These are phyloP conservation scores for Polydrusus tereticollis DNA, from an alignment of 2,888 invertebrate genomes.

Conservation along the genomic window DNA sequence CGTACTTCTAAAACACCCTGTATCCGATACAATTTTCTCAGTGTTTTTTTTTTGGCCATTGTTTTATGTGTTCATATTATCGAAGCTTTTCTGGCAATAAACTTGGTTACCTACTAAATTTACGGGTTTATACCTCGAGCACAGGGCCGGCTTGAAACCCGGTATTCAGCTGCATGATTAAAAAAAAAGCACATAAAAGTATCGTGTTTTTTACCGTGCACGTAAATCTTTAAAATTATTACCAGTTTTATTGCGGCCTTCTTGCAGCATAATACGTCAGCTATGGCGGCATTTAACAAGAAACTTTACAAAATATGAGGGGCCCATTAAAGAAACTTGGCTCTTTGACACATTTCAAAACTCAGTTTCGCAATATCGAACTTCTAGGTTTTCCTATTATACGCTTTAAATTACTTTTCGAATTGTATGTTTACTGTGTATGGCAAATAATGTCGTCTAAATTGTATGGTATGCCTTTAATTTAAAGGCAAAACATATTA, in stretches of 20 bases:
- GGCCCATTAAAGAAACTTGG: constrained; percentile 2
- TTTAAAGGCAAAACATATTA: too few species aligned
- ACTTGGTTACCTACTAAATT: too few species aligned
- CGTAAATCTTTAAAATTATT: neutral
- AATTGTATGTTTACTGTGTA: neutral
- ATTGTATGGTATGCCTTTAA: neutral
- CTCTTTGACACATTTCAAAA: constrained; percentile 19
- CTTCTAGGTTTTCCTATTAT: constrained; percentile 15
- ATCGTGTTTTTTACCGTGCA: too few species aligned
- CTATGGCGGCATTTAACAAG: neutral
- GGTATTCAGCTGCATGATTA: too few species aligned
- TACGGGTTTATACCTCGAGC: too few species aligned
- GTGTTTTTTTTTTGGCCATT: too few species aligned
- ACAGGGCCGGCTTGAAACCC: too few species aligned
- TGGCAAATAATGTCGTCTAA: neutral
- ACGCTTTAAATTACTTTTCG: constrained; percentile 13
- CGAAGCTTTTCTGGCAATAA: too few species aligned
- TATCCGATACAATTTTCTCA: too few species aligned
- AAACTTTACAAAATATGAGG: constrained; percentile 6
- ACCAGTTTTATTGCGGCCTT: neutral
- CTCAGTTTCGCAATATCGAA: constrained; percentile 2
- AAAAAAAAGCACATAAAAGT: too few species aligned
- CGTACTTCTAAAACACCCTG: too few species aligned
- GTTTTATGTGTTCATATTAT: too few species aligned
- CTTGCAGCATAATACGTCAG: neutral